Conservation (phyloP, 64 coral and sea anemone genomes). For the Trachythela sp. region DNA sequence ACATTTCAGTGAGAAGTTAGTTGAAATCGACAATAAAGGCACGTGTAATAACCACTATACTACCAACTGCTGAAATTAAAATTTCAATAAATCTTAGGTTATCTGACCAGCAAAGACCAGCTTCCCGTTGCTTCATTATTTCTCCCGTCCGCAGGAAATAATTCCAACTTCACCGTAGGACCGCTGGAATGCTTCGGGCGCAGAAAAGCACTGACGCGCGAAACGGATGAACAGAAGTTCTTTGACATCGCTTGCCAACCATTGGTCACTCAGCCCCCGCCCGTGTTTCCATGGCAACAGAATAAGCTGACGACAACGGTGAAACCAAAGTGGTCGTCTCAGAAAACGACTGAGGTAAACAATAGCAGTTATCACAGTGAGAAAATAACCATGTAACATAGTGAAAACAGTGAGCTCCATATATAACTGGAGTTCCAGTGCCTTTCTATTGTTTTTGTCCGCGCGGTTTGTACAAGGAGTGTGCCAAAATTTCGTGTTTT, state of each 20-base stretch:
- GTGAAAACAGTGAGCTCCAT: no score
- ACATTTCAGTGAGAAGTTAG: no score
- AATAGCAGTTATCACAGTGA: no score
- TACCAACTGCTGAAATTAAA: no score
- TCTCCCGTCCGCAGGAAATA: not conserved
- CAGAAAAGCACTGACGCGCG: not conserved
- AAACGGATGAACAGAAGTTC: not conserved
- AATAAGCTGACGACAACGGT: not conserved
- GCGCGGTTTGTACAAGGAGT: no score
- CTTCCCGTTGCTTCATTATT: not conserved
- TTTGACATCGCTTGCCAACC: not conserved
- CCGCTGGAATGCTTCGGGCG: conserved; percentile 44
- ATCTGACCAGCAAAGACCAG: conserved; percentile 24
- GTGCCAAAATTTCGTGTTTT: no score
- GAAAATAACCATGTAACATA: no score
- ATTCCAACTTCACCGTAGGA: conserved; percentile 35
- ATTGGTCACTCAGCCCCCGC: not conserved
- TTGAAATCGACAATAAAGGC: no score
- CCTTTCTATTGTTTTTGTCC: no score
- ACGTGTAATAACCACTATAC: no score
- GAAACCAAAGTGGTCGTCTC: not conserved
- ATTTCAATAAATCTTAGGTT: not conserved
- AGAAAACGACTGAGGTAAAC: not conserved
- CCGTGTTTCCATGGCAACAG: not conserved
- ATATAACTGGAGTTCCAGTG: no score